Evolutionary conservation across 2,113 vertebrate genomes (phyloP), one percentile per base, ranked within the genome.

Genomic region (Alethe diademata): DNA sequence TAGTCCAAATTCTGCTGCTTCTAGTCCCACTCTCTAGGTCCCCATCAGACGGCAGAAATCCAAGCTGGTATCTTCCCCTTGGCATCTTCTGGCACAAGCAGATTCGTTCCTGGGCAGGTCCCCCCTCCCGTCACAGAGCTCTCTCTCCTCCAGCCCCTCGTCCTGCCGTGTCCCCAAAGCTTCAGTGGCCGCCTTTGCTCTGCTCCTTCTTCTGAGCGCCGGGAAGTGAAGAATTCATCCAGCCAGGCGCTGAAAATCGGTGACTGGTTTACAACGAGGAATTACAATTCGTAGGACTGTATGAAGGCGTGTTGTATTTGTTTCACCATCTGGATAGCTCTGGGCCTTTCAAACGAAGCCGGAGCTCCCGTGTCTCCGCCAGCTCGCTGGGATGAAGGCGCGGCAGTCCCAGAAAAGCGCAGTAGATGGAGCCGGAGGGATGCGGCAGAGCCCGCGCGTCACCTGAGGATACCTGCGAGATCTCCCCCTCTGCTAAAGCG

Each of bases 371-470:
- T 36, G 64, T 95, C 90, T 56, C 54, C 87, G 29, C 13, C 54
- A 5, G 38, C 58, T 81, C 31, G 48, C 45, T n/a, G 19, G 78
- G 53, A 74, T 38, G 57, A 61, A 58, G 56, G 31, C 31, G 64
- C 7, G 48, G 78, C 94, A 95, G 26, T 96, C 60, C 91, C 74
- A n/a, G 57, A 65, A 88, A 95, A 94, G 87, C 60, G 88, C 98
- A 92, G 97, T 98, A 98, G 97, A 97, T 98, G 98, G 98, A 97
- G 97, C 97, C 98, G 97, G 96, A 95, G 43, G 88, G 97, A 97
- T 96, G 58, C 94, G 87, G 97, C 98, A 98, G 93, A 95, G 71
- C 72, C 29, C 64, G 47, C 35, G 81, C 91, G 67, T 83, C 95
- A 96, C 94, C 58, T 92, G 96, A 93, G 93, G 92, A 95, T 94